Evolutionary conservation across 2,888 invertebrate genomes (phyloP), one percentile per base, ranked within the genome.

Genomic region (Himalopsyche tibetana): DNA sequence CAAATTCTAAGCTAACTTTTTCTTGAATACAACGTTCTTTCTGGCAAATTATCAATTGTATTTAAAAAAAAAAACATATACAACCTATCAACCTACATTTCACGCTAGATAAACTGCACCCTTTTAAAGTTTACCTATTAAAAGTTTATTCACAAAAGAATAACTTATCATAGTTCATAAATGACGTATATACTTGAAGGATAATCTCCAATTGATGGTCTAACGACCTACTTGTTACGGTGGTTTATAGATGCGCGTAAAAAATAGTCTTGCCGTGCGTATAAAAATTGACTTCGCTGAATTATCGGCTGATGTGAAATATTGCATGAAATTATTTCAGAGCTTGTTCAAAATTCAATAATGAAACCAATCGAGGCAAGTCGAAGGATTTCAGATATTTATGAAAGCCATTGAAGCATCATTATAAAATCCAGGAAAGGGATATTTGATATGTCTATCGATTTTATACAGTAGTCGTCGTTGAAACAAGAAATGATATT

Each of bases 91-190:
- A 15, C 51, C 15, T 51, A 51, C 51, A 51, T 51, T 51, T 51
- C 12, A 51, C 12, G 51, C 51, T 51, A 51, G 15, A 51, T 51
- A 51, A 51, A 12, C 51, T 51, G 51, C 51, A 51, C 51, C 15
- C 15, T 51, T 51, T 51, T 15, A 51, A 51, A 51, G 51, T 51
- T 51, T 51, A 51, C 51, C 51, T 15, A 51, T 51, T 51, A 51
- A 51, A 15, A 51, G 12, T 51, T 51, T 15, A 51, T 51, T 51
- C 51, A 51, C 51, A 51, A 51, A 51, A 51, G 51, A 51, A 51
- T 19, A 63, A 63, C 19, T 63, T 63, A 11, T 28, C 63, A 63
- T 63, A n/a, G 63, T 19, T 63, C 63, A 63, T 63, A n/a, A 63
- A 28, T 63, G n/a, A 63, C 11, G 63, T 63, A 63, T 63, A 63